These are phyloP conservation scores for Caenorhabditis doughertyi DNA, from an alignment of 2,888 invertebrate genomes.

Conservation along the genomic window DNA sequence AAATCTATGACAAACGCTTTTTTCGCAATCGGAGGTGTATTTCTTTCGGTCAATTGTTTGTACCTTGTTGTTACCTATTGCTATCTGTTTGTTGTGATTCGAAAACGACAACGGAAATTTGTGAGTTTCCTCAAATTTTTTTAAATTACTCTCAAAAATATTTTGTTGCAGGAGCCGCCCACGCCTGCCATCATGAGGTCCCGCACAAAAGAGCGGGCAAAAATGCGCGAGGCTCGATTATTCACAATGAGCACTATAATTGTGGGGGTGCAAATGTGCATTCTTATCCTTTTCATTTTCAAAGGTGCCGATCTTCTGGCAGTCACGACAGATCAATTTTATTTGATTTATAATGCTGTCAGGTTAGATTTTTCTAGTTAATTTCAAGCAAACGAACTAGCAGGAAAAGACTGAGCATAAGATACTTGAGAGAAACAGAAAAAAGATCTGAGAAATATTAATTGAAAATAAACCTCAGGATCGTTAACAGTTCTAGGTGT, in stretches of 20 bases:
- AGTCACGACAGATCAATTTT: conserved; percentile 50
- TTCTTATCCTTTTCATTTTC: conserved; percentile 38
- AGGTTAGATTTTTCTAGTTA: too few species aligned
- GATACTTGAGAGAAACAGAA: neutral
- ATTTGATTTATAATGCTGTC: conserved; percentile 49
- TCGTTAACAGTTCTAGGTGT: too few species aligned
- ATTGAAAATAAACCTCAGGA: too few species aligned
- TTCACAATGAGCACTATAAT: conserved; percentile 61
- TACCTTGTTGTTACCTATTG: conserved; percentile 42
- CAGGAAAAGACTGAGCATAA: neutral
- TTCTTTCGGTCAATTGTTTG: conserved; percentile 27
- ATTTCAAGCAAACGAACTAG: too few species aligned
- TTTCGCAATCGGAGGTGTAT: conserved; percentile 53
- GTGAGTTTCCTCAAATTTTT: neutral
- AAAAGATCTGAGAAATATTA: too few species aligned
- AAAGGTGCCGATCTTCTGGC: conserved; percentile 35
- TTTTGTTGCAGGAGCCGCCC: neutral
- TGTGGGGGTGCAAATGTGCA: conserved; percentile 51
- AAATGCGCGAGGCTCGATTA: conserved; percentile 42
- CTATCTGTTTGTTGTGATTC: conserved; percentile 47
- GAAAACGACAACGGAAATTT: conserved; percentile 15
- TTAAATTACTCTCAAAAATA: neutral
- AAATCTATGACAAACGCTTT: conserved; percentile 41
- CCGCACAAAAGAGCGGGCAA: conserved; percentile 24
- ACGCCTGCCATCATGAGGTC: conserved; percentile 9